Base-by-base conservation (phyloP, 2,113 vertebrate genomes). In the Melanocharis versteri region DNA sequence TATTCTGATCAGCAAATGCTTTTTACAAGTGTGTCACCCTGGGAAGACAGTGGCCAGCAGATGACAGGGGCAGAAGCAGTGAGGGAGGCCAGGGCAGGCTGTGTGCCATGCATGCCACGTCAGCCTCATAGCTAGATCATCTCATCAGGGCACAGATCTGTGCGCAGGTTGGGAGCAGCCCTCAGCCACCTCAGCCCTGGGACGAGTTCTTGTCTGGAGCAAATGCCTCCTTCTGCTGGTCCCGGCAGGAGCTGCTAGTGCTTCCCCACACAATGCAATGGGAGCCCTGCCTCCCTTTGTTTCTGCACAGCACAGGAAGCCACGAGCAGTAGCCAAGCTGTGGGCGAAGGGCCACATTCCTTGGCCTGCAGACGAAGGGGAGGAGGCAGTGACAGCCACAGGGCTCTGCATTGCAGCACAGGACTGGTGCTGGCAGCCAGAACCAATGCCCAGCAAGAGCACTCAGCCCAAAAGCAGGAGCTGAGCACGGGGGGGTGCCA, bases 261-360 rank as follows among this genome's bases (percentile, higher is more conserved):
- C 39, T 82, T 60, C 53, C 57, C 62, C 21, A 16, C 5, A 9
- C 14, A 2, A 7, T 39, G 54, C 51, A 64, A 39, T 7, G 31
- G 10, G 5, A 81, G 68, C 60, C 47, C 47, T 45, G 26, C 47
- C 51, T 75, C 68, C 83, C 62, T 83, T 71, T 75, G 57, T 85
- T 44, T 65, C 71, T 90, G 60, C 35, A 28, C 30, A 37, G 68
- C 3, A 2, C 47, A 42, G 50, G 83, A 89, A 81, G 56, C 47
- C 77, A 64, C 31, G 15, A 57, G 68, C 66, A 50, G 79, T 47
- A 47, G 90, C 86, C 82, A 72, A 87, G 81, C 66, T 1, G 47
- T 70, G 81, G 93, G 90, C 56, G 14, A 86, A 53, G 64, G 82
- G 85, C 91, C 87, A 47, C 93, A 81, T 96, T 96, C 94, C 90